Evolutionary conservation across 2,888 invertebrate genomes (phyloP).

Genomic region (Acrobasis suavella): DNA sequence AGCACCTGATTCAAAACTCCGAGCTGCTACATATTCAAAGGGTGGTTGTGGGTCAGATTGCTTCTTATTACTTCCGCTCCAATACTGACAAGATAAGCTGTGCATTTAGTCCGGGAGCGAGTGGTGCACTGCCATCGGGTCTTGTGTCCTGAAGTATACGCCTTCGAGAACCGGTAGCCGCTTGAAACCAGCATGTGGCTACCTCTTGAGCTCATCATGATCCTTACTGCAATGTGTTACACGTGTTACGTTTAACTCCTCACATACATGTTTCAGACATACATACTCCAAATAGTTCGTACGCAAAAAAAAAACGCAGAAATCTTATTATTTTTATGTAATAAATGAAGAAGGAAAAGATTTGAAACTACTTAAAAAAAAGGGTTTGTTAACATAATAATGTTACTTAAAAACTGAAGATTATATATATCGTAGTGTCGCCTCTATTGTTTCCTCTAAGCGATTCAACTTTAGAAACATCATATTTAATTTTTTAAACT

Average conservation of each 20-base stretch:
- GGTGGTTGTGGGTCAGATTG: constrained; percentile 33
- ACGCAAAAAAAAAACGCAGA: background rate
- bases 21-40: constrained; percentile 2
- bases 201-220: constrained; percentile 47
- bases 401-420: no score
- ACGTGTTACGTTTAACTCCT: background rate
- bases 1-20: background rate
- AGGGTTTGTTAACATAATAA: no score
- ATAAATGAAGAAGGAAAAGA: no score
- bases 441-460: no score
- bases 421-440: no score
- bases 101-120: constrained; percentile 45
- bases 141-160: constrained; percentile 38
- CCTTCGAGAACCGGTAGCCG: constrained; percentile 53
- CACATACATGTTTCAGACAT: background rate
- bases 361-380: no score
- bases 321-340: no score
- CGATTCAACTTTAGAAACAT: background rate
- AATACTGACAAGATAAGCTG: constrained; percentile 46
- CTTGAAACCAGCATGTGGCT: constrained; percentile 51
- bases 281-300: no score
- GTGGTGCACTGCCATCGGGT: constrained; percentile 54
- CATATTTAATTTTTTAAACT: background rate
- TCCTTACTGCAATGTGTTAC: constrained; percentile 43
- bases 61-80: constrained; percentile 38